Conservation (phyloP, 2,113 vertebrate species). For the Periophthalmus modestus region DNA sequence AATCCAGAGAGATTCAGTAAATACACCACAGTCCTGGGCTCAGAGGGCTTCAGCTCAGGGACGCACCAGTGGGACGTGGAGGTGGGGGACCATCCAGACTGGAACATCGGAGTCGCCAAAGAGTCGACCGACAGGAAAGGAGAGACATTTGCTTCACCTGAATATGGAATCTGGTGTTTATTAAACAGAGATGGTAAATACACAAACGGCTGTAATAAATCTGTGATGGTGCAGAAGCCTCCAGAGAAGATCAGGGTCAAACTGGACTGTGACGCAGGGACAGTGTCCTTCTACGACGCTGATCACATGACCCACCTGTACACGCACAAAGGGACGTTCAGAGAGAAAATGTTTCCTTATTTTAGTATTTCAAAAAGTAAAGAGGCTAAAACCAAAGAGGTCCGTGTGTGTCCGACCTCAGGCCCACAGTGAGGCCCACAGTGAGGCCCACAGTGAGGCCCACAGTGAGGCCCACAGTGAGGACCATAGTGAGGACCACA, state of each 20-base stretch:
- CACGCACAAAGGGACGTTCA: slow-evolving; percentile 45
- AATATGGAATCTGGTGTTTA: slow-evolving; percentile 14
- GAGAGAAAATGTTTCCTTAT: slow-evolving; percentile 49
- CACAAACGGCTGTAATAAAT: too few relatives aligned
- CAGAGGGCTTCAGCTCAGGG: slow-evolving; percentile 24
- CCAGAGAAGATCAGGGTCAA: too few relatives aligned
- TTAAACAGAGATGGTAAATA: not conserved
- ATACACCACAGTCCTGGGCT: slow-evolving; percentile 16
- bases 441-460: too few relatives aligned
- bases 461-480: too few relatives aligned
- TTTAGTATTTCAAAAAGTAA: rapidly evolving
- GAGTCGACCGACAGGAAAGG: slow-evolving; percentile 15
- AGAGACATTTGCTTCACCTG: too few relatives aligned
- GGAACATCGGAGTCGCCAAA: slow-evolving; percentile 34
- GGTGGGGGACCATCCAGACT: not conserved
- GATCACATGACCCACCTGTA: slow-evolving; percentile 17
- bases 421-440: not conserved
- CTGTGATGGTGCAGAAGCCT: too few relatives aligned
- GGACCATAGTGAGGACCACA: too few relatives aligned
- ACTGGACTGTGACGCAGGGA: slow-evolving; percentile 11
- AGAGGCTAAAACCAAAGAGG: slow-evolving; percentile 18
- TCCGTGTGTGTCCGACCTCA: slow-evolving; percentile 10
- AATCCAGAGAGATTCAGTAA: slow-evolving; percentile 59
- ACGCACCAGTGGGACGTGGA: too few relatives aligned
- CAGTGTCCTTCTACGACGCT: slow-evolving; percentile 2